Evolutionary conservation across 92 coral and sea anemone species (phyloP).

Genomic region (Metridium senile): DNA sequence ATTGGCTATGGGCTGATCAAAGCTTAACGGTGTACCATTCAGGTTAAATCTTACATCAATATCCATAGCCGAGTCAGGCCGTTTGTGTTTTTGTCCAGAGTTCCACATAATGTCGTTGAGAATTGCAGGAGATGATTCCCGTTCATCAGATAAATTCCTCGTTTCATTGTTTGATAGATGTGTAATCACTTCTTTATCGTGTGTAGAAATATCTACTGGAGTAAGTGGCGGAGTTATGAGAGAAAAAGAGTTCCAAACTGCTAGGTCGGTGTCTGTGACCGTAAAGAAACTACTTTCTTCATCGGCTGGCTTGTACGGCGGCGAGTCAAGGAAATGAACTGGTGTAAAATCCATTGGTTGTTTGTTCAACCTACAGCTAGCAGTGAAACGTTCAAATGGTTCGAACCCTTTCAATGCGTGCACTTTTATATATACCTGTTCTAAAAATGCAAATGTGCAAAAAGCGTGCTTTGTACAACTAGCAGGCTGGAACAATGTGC

Average conservation of each 20-base stretch:
- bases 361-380: background rate
- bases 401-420: background rate
- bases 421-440: slow-evolving; percentile 7
- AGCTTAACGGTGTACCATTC: slow-evolving; percentile 50
- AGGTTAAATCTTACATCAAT: slow-evolving; percentile 63
- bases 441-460: slow-evolving; percentile 15
- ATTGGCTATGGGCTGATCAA: slow-evolving; percentile 51
- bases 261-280: slow-evolving; percentile 17
- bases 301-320: slow-evolving; percentile 33
- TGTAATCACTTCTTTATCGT: slow-evolving; percentile 26
- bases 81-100: slow-evolving; percentile 57
- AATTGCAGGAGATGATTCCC: slow-evolving; percentile 63
- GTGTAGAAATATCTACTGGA: slow-evolving; percentile 56
- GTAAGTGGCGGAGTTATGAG: slow-evolving; percentile 77
- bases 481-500: slow-evolving; percentile 6
- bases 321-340: slow-evolving; percentile 19
- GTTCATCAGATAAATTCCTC: slow-evolving; percentile 38
- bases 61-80: slow-evolving; percentile 85
- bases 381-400: background rate
- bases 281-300: slow-evolving; percentile 23
- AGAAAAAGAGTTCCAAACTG: slow-evolving; percentile 44
- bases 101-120: slow-evolving; percentile 92
- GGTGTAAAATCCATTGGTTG: slow-evolving; percentile 15
- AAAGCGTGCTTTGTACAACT: slow-evolving; percentile 6
- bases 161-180: slow-evolving; percentile 25